Evolutionary conservation across 2,113 vertebrate species (phyloP).

Genomic region (Phalacrocorax pelagicus): DNA sequence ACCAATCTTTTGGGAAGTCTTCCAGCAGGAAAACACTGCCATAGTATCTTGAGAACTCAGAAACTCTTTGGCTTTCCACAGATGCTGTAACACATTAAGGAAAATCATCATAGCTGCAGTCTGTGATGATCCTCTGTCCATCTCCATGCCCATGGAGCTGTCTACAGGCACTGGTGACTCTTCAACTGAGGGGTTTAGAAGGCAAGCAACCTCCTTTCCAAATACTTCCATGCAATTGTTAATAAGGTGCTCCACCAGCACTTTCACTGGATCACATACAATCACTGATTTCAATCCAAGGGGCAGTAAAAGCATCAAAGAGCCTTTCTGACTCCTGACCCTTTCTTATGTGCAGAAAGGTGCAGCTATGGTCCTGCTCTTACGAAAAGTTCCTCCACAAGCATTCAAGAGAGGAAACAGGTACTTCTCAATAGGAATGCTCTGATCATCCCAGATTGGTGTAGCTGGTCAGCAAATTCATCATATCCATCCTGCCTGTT

Average conservation of each 20-base stretch:
- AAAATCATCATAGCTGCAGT: background rate
- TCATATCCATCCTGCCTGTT: conserved; percentile 81
- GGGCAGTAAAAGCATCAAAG: background rate
- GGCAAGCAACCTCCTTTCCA: conserved; percentile 74
- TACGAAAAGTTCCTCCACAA: background rate
- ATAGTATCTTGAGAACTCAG: background rate
- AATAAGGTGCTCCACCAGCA: conserved; percentile 84
- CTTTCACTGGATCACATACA: conserved; percentile 71
- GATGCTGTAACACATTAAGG: background rate
- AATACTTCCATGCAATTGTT: conserved; percentile 81
- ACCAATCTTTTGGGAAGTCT: background rate
- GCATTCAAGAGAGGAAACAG: background rate
- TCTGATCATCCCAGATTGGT: background rate
- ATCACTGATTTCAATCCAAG: background rate
- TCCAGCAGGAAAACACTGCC: background rate
- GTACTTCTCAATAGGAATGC: background rate
- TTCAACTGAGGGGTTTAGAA: conserved; percentile 72
- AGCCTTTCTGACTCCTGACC: background rate
- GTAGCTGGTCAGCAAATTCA: background rate
- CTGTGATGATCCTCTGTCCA: background rate
- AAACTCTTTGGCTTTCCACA: background rate
- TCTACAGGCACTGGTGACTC: conserved; percentile 67
- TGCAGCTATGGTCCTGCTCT: background rate
- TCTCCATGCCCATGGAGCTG: conserved; percentile 55
- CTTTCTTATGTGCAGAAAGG: background rate